phyloP scores from a whole-genome alignment of 2,797 vertebrate genomes.

The Tapera naevia region DNA sequence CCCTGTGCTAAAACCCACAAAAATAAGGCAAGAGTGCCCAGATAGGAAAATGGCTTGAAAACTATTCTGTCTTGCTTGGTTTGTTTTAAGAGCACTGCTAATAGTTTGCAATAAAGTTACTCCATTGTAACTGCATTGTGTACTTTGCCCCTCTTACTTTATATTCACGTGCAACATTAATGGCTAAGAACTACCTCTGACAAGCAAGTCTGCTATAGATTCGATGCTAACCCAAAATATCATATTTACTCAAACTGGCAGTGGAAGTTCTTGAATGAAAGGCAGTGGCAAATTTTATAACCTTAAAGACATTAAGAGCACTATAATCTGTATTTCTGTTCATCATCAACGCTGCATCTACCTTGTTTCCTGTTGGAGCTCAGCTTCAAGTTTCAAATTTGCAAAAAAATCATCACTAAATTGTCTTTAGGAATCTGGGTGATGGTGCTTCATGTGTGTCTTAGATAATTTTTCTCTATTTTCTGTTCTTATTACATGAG shows the following conservation, averaged over 20 bases:
- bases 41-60: background rate
- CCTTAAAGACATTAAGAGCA: background rate
- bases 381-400: background rate
- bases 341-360: background rate
- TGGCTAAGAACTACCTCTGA: background rate
- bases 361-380: background rate
- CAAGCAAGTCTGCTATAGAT: background rate
- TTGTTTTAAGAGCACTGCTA: conserved; percentile 14
- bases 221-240: background rate
- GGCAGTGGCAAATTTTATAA: background rate
- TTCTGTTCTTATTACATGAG: background rate
- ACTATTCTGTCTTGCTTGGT: background rate
- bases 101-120: background rate
- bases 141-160: background rate
- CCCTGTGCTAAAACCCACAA: background rate
- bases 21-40: background rate
- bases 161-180: background rate
- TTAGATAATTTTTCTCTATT: background rate
- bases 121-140: background rate
- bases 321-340: background rate
- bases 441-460: background rate
- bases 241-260: background rate
- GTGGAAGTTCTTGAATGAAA: background rate
- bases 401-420: background rate
- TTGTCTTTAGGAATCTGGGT: background rate